phyloP scores from a whole-genome alignment of 2,797 vertebrate genomes.

The Schizopygopsis malacanthus region DNA sequence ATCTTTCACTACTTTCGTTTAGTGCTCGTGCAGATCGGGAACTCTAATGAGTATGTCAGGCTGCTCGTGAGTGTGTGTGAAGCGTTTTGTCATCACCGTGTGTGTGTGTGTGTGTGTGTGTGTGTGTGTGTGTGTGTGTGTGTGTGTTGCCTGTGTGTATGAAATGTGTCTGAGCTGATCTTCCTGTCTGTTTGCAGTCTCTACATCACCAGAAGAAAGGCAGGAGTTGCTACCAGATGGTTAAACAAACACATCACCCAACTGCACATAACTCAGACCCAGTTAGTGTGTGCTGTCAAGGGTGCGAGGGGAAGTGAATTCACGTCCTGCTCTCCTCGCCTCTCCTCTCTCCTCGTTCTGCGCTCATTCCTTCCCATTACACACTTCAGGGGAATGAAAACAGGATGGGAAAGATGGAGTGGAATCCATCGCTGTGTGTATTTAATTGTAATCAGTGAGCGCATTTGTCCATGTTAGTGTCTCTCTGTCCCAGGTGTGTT shows the following conservation, averaged over 20 bases:
- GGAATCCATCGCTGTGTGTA: conserved; percentile 67
- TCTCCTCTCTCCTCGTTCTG: conserved; percentile 50
- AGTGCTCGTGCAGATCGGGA: conserved; percentile 4
- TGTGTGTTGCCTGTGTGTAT: conserved; percentile 44
- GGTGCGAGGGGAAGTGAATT: conserved; percentile 66
- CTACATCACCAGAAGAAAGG: conserved; percentile 78
- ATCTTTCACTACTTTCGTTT: conserved; percentile 43
- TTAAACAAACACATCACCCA: conserved; percentile 87
- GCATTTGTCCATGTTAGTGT: conserved; percentile 75
- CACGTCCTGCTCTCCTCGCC: conserved; percentile 63
- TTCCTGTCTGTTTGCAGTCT: conserved; percentile 77
- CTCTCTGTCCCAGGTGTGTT: conserved; percentile 65
- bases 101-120: conserved; percentile 44
- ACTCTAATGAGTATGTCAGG: conserved; percentile 32
- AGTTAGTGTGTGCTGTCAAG: conserved; percentile 84
- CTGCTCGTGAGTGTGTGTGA: conserved; percentile 32
- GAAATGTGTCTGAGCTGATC: conserved; percentile 70
- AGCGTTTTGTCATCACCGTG: neutral
- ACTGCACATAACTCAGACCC: conserved; percentile 87
- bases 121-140: conserved; percentile 47
- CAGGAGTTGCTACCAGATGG: conserved; percentile 85
- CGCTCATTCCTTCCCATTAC: conserved; percentile 60
- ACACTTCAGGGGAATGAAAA: conserved; percentile 58
- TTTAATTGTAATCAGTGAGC: conserved; percentile 81
- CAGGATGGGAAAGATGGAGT: conserved; percentile 51